Evolutionary conservation across 2,888 invertebrate genomes (phyloP).

Genomic region (Pachliopta kotzebuea): DNA sequence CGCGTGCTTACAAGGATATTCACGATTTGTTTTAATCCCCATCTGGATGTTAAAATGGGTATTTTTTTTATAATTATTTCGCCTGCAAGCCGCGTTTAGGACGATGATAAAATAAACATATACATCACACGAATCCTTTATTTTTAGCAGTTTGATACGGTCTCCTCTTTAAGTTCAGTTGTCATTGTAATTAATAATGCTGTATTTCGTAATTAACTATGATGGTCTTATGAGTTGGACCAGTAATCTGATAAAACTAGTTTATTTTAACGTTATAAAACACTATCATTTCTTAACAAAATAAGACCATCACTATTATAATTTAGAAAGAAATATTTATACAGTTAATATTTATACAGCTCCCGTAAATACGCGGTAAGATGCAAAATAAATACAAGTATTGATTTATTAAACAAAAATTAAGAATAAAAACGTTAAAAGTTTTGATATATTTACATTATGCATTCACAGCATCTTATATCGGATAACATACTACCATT

Average conservation of each 20-base stretch:
- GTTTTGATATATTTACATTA: not conserved
- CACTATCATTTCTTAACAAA: no score
- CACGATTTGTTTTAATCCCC: constrained; percentile 7
- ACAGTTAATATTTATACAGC: no score
- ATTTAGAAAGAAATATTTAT: no score
- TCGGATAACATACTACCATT: not conserved
- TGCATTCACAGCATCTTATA: constrained; percentile 1
- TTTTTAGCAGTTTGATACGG: constrained; percentile 3
- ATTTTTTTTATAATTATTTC: constrained; percentile 17
- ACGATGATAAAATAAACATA: constrained; percentile 8
- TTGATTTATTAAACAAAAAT: no score
- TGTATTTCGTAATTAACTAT: not conserved
- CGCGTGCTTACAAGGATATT: constrained; percentile 13
- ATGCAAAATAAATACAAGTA: no score
- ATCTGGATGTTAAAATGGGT: constrained; percentile 6
- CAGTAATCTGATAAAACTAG: no score
- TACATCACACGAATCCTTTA: not conserved
- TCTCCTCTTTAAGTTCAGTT: not conserved
- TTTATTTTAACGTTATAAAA: no score
- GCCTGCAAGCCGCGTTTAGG: constrained; percentile 8
- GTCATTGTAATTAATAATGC: not conserved
- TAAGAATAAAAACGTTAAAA: no score
- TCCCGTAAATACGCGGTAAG: no score
- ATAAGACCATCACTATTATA: no score
- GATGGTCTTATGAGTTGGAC: not conserved